Evolutionary conservation across 2,113 vertebrate species (phyloP), one percentile per base, ranked within the genome.

Genomic region (Etia nguti): DNA sequence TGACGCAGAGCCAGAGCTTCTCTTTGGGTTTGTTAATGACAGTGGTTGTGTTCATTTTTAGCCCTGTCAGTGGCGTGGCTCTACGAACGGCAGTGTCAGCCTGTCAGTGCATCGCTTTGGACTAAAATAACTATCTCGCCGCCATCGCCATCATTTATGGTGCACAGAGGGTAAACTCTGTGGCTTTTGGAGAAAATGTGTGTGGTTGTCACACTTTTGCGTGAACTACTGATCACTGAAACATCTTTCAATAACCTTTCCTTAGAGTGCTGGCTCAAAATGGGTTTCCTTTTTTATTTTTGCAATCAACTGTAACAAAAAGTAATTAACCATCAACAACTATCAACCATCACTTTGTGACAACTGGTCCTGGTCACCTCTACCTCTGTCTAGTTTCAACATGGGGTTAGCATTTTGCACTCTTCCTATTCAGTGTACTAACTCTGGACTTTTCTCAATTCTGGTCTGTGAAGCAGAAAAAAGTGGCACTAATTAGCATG

Each of bases 1-100:
- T 55, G 36, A 83, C 6, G 12, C 18, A 12, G 83, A 81, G 88
- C 86, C 88, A 88, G 48, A 86, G 22, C 77, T 29, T 84, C 73
- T 52, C 52, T 84, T 43, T 57, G 85, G 87, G 65, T 89, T 88
- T 79, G 81, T 41, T 91, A 88, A 91, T 92, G 79, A 92, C 90
- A 92, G 90, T 88, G 81, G 90, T 73, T 80, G 81, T 50, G 88
- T 88, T 90, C 5, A n/a, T 70, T 91, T 92, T 86, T 88, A 91
- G 88, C 80, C 50, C 12, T 52, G 59, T 43, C 46, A 34, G 65
- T 15, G 11, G 83, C 29, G 8, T 12, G 81, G 80, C 80, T 50
- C 26, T 52, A 41, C 4, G 22, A 59, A 56, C 13, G 52, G 29
- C 52, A 26, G 31, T 13, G 60, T 62, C 24, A 20, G 65, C 36